These are phyloP conservation scores for Oscheius sp. DNA, from an alignment of 1,140 invertebrate species.

Conservation along the genomic window DNA sequence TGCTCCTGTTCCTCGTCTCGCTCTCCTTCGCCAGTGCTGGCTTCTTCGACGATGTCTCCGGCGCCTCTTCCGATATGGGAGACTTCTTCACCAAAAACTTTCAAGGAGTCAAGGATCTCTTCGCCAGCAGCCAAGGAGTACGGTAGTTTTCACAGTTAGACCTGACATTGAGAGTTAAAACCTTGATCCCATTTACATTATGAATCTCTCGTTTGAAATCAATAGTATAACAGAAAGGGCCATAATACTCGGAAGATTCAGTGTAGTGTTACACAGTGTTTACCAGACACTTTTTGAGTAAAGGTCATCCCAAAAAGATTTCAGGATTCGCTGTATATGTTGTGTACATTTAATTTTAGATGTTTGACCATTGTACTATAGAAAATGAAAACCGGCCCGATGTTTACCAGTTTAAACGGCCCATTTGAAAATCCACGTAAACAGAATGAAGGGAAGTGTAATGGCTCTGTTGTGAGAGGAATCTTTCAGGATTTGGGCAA, in stretches of 20 bases:
- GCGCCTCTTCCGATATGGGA: constrained; percentile 30
- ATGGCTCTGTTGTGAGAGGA: too few species aligned
- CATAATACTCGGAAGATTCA: too few species aligned
- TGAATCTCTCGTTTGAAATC: neutral
- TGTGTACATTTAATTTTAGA: too few species aligned
- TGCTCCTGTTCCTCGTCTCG: neutral
- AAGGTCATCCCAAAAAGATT: too few species aligned
- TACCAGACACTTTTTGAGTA: too few species aligned
- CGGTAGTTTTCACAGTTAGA: neutral
- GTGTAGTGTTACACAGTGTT: too few species aligned
- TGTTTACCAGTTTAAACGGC: too few species aligned
- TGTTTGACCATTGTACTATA: too few species aligned
- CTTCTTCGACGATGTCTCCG: constrained; percentile 33
- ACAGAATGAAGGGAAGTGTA: too few species aligned
- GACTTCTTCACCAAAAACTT: constrained; percentile 41
- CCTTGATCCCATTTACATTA: neutral
- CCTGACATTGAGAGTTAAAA: neutral
- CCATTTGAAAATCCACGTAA: too few species aligned
- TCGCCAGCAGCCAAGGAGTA: constrained; percentile 30
- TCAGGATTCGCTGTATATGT: too few species aligned
- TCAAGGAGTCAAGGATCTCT: constrained; percentile 34
- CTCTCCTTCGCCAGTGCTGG: constrained; percentile 17
- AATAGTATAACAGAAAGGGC: neutral
- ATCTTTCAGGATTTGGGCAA: constrained; percentile 36
- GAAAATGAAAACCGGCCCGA: too few species aligned